These are phyloP conservation scores for Triplophysa tibetana DNA, from an alignment of 2,113 vertebrate species.

Conservation along the genomic window DNA sequence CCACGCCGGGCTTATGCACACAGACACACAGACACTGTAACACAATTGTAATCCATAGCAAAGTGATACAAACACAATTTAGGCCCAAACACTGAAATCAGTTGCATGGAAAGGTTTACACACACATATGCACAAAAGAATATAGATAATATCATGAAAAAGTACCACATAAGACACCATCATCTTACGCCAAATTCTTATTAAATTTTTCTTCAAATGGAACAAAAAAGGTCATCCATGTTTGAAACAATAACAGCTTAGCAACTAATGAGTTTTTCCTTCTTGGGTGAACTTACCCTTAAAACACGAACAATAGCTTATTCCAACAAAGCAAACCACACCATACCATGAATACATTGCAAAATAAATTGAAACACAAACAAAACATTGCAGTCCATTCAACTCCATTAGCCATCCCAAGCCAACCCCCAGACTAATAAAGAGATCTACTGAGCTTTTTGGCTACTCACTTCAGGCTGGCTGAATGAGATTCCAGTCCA, in stretches of 20 bases:
- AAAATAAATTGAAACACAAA: slow-evolving; percentile 28
- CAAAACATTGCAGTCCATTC: slow-evolving; percentile 33
- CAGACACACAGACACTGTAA: neutral
- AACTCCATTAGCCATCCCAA: slow-evolving; percentile 6
- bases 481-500: slow-evolving; percentile 60
- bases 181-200: too few species aligned
- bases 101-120: neutral
- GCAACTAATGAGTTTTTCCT: too few species aligned
- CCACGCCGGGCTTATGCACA: neutral
- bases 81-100: neutral
- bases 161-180: too few species aligned
- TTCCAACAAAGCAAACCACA: slow-evolving; percentile 1
- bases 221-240: too few species aligned
- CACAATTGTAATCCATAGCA: neutral
- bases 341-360: neutral
- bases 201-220: too few species aligned
- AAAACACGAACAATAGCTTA: neutral
- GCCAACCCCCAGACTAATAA: slow-evolving; percentile 17
- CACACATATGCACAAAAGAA: neutral
- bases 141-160: neutral
- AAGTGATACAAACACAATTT: neutral
- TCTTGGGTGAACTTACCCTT: neutral
- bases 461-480: slow-evolving; percentile 46
- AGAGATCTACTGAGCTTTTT: slow-evolving; percentile 28
- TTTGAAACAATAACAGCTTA: too few species aligned